Conservation (phyloP, 1,140 invertebrate species). For the Cardiocondyla obscurior region DNA sequence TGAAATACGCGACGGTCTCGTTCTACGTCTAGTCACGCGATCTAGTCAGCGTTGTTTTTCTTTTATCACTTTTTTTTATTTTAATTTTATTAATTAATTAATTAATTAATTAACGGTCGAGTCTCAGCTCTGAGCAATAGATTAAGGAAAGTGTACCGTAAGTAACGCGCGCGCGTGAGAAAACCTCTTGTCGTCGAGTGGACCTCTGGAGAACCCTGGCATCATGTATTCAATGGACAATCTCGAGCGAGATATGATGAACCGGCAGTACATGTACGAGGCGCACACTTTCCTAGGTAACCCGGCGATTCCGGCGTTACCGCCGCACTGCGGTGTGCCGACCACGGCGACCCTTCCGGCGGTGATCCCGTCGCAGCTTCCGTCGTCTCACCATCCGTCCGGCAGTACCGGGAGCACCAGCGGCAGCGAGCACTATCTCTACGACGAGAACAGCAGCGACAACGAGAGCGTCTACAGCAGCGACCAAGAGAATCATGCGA, state of each 20-base stretch:
- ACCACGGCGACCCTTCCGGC: slow-evolving; percentile 73
- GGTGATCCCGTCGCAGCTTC: slow-evolving; percentile 73
- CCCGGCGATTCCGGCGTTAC: slow-evolving; percentile 75
- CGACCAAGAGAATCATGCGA: slow-evolving; percentile 79
- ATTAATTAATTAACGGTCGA: not conserved
- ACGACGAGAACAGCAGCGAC: slow-evolving; percentile 80
- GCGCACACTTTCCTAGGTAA: slow-evolving; percentile 82
- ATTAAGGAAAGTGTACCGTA: not conserved
- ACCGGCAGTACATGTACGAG: slow-evolving; percentile 85
- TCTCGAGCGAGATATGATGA: slow-evolving; percentile 84
- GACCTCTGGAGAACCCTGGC: not conserved
- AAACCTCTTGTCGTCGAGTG: not conserved
- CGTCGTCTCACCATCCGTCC: slow-evolving; percentile 73
- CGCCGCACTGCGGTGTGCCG: slow-evolving; percentile 74
- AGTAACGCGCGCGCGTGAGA: not conserved
- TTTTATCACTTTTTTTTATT: too few relatives aligned
- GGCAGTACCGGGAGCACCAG: slow-evolving; percentile 81
- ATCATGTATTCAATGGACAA: slow-evolving; percentile 85
- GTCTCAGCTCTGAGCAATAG: not conserved
- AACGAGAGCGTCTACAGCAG: slow-evolving; percentile 80
- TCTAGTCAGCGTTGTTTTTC: slow-evolving; percentile 32
- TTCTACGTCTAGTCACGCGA: slow-evolving; percentile 19
- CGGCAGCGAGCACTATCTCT: slow-evolving; percentile 79
- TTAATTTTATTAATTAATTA: too few relatives aligned
- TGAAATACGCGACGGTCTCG: not conserved